Evolutionary conservation across 2,888 invertebrate species (phyloP), one percentile per base, ranked within the genome.

Genomic region (Epiblema foenella): DNA sequence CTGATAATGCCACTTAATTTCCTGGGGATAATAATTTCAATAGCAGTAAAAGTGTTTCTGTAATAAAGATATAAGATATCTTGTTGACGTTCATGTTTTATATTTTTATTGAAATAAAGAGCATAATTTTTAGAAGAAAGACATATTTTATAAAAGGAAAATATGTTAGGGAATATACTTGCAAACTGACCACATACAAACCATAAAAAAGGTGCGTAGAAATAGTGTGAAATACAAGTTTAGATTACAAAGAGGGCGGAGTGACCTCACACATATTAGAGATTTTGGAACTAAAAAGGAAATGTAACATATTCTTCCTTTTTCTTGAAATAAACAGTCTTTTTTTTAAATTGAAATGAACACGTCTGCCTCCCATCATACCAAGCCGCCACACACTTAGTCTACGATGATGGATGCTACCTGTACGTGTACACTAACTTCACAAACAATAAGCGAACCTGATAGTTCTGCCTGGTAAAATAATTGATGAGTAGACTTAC

Each of bases 371-470:
- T 46, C 15, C 8, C 46, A 46, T 46, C n/a, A 46, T 46, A n/a
- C 46, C n/a, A 46, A 46, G 42, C 46, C 46, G 1, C 39, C 60
- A 29, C 17, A 60, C 46, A n/a, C 24, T n/a, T 17, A 37, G 10
- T 39, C 11, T 18, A 37, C 11, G 37, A 58, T 58, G 60, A 60
- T 60, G 11, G n/a, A 60, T 46, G 24, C 37, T 57, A 54, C 56
- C 62, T 46, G n/a, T 37, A 54, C 56, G 56, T 46, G n/a, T 37
- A 15, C n/a, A 46, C 29, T 56, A 49, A 70, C 65, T 60, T 59
- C 54, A 59, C 65, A 70, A 59, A 62, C 56, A 62, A 71, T 52
- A 69, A 69, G 68, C 46, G 24, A 15, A 54, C 5, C 49, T 5
- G 37, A 24, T 52, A 58, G 42, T 49, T 56, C 56, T 56, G 54